Evolutionary conservation across 2,888 invertebrate genomes (phyloP), one percentile per base, ranked within the genome.

Genomic region (Phanerotoma sp.): DNA sequence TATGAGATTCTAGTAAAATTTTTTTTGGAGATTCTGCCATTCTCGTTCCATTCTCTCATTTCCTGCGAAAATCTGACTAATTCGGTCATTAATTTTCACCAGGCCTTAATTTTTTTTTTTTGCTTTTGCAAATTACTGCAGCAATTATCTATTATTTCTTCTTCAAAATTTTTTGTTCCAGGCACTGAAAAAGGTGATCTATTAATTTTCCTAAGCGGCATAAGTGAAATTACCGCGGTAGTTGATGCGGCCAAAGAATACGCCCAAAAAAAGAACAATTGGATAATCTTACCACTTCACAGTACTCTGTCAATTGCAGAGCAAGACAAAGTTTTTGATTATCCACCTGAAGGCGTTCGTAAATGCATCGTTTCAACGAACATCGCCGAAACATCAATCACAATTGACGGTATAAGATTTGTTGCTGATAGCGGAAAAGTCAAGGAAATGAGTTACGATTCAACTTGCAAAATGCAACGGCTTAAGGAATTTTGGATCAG

Each of bases 291-390:
- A 51, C 90, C 95, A 0, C 79, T 99, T 20, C 98, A 99, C 72
- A 95, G 96, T 74, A 89, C 93, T 0, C 77, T 99, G 52, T 94
- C 96, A 0, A 82, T 98, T 1, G 86, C 87, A 49, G 97, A 99
- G 71, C 99, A 99, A 78, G 97, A 99, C 75, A 96, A 95, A 81
- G 89, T 91, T 6, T 99, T 99, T 74, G 95, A 97, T 73, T 92
- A 94, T 70, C 87, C 97, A 1, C 97, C 97, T 1, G 93, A 95
- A 51, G 93, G 96, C 4, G 86, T 94, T 3, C 83, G 99, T 50
- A 99, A 99, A 76, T 98, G 97, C 75, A 94, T 99, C 57, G 87
- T 99, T 1, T 93, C 96, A 0, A 99, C 99, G 1, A 99, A 99
- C 72, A 98, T 99, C 54, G 97, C 99, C 0, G 99, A 99, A 80